phyloP scores from a whole-genome alignment of 1,140 invertebrate genomes.

The Heliconius hermathena region DNA sequence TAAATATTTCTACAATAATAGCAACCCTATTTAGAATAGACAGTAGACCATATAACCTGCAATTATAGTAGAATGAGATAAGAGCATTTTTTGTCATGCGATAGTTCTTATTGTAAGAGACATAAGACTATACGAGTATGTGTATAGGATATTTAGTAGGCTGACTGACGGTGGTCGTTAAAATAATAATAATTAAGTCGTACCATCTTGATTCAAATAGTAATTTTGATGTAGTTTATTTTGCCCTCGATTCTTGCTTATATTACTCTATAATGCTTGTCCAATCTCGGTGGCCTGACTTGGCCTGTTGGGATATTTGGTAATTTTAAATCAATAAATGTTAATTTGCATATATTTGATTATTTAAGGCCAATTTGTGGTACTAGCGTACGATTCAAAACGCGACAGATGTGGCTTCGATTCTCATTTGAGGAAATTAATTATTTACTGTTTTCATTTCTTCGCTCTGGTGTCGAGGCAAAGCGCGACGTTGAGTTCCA shows the following conservation, averaged over 20 bases:
- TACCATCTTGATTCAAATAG: constrained; percentile 49
- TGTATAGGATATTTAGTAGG: constrained; percentile 6
- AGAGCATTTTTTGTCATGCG: constrained; percentile 8
- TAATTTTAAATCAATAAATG: background rate
- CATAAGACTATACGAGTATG: constrained; percentile 10
- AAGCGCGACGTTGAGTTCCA: too few relatives aligned
- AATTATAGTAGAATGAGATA: constrained; percentile 50
- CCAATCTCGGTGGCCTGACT: background rate
- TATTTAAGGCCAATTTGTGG: too few relatives aligned
- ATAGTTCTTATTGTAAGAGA: constrained; percentile 16
- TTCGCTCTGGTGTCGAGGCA: too few relatives aligned
- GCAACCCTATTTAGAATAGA: constrained; percentile 37
- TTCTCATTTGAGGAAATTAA: too few relatives aligned
- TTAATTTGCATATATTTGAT: background rate
- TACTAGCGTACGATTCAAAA: too few relatives aligned
- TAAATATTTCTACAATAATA: background rate
- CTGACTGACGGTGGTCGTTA: constrained; percentile 46
- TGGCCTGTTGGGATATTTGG: background rate
- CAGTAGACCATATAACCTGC: constrained; percentile 54
- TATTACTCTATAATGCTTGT: constrained; percentile 29
- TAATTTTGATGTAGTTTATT: constrained; percentile 49
- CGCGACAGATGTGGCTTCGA: too few relatives aligned
- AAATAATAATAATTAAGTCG: constrained; percentile 72
- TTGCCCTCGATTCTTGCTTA: constrained; percentile 40
- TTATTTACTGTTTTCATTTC: too few relatives aligned